Evolutionary conservation across 2,888 invertebrate genomes (phyloP), one percentile per base, ranked within the genome.

Genomic region (Bruchidius siliquastri): DNA sequence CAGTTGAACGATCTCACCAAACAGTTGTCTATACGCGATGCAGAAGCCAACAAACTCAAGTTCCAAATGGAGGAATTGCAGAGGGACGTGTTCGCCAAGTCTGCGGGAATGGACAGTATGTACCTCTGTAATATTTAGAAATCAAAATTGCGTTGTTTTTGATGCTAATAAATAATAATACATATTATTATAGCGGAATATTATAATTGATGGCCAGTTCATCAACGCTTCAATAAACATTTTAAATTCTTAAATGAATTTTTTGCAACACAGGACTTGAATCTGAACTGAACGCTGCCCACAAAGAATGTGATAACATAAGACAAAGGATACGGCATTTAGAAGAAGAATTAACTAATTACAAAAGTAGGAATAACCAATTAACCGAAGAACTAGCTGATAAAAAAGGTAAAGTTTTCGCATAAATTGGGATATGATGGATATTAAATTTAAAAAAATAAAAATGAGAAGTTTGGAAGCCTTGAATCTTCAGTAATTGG

Each of bases 61-160:
- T 89, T 89, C 73, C 88, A 90, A 78, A 88, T 91, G 83, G 88
- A 89, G 6, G 87, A 90, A 20, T 88, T 89, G 79, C 88, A 91
- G 79, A 87, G 90, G 77, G 90, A 91, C 82, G 89, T 91, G 20
- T 90, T 90, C 74, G 87, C 88, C 0, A 91, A 90, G 83, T 89
- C 90, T 71, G 89, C 89, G 76, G 91, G 91, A 82, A 90, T 91
- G 79, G 90, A 91, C 82, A 88, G 92, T 91, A 82, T 90, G 91
- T 89, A 70, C 71, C 69, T 22, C 21, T 67, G 3, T 67, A 20
- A n/a, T 21, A 26, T 22, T 72, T 21, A 20, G 10, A 32, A 32
- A 73, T 21, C 68, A 22, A n/a, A n/a, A n/a, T n/a, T n/a, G n/a
- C n/a, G n/a, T n/a, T n/a, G n/a, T n/a, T n/a, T n/a, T n/a, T n/a